phyloP scores from a whole-genome alignment of 2,113 vertebrate species.

The Cryptotis parvus region DNA sequence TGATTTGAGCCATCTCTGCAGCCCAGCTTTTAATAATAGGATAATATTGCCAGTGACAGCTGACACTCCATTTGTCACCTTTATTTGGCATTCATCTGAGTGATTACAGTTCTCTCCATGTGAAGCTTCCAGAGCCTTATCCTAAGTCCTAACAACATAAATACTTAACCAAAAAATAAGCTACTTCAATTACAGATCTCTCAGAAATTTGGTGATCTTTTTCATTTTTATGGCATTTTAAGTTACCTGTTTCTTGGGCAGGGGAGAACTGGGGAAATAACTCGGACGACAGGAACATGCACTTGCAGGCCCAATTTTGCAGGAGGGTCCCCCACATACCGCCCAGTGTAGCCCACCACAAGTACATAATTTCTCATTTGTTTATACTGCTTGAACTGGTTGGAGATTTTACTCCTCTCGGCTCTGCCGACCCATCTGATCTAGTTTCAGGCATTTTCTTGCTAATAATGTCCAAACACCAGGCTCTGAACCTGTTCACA shows the following conservation, averaged over 20 bases:
- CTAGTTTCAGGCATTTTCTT: not conserved
- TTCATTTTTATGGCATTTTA: not conserved
- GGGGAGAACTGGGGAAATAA: no score
- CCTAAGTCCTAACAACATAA: not conserved
- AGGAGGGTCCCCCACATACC: no score
- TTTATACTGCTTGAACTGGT: not conserved
- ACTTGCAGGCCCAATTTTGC: no score
- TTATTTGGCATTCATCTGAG: conserved; percentile 15
- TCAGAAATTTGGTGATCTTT: not conserved
- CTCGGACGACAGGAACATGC: no score
- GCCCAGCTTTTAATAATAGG: not conserved
- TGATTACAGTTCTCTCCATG: not conserved
- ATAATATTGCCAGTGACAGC: not conserved
- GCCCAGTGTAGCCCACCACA: not conserved
- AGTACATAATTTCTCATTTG: conserved; percentile 2
- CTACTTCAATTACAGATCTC: not conserved
- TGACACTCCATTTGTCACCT: conserved; percentile 20
- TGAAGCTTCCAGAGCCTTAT: conserved; percentile 16
- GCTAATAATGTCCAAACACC: not conserved
- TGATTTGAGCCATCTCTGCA: no score
- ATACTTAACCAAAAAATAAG: not conserved
- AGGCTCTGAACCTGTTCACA: not conserved
- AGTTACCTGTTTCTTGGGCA: no score
- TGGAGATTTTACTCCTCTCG: not conserved
- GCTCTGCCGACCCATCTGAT: not conserved